Base-by-base conservation (phyloP, 2,888 invertebrate genomes). In the Linnaemya vulpina region DNA sequence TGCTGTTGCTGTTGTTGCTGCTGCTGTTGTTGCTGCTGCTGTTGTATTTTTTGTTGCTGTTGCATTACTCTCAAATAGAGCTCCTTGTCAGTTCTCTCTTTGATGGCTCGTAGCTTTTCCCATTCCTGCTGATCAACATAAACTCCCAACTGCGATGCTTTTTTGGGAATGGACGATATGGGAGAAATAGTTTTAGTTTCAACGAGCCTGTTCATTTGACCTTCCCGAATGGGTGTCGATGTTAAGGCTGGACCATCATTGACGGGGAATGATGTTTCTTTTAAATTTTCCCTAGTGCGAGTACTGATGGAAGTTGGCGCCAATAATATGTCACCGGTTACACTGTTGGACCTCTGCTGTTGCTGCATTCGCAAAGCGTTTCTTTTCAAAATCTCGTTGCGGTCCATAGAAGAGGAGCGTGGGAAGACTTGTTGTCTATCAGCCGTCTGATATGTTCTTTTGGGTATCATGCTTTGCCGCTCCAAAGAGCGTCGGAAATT, bases 1-100 rank as follows among this genome's bases (percentile, higher is more conserved):
- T 89, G 87, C 40, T 87, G 89, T 17, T 63, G 87, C 35, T 88
- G 88, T 17, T 87, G 87, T 4, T 82, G 84, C 53, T 89, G 87
- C 55, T 83, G 77, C 17, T 82, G 84, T 49, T 88, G 87, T 40
- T 88, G 89, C 15, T 75, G 87, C 35, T 88, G 88, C 62, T 88
- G 88, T 13, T 86, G 87, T 17, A 87, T 68, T 1, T 88, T 87
- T 35, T 89, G 88, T 43, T 90, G 90, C 65, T 90, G 90, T 38
- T 90, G 90, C 25, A 91, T 86, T n/a, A 91, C 89, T 84, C 89
- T 90, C 81, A 89, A 87, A 80, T 91, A 91, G 13, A 92, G 88
- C 73, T 92, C 91, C 2, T 90, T 88, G 87, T 93, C 92, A 10
- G 91, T 91, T 49, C 90, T 89, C 78, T 92, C 91, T 76, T 92